A percentile compares a stretch with the other conserved stretches of the same genome.
Conservation (phyloP, 2,113 vertebrate species). For the Archilochus colubris region DNA sequence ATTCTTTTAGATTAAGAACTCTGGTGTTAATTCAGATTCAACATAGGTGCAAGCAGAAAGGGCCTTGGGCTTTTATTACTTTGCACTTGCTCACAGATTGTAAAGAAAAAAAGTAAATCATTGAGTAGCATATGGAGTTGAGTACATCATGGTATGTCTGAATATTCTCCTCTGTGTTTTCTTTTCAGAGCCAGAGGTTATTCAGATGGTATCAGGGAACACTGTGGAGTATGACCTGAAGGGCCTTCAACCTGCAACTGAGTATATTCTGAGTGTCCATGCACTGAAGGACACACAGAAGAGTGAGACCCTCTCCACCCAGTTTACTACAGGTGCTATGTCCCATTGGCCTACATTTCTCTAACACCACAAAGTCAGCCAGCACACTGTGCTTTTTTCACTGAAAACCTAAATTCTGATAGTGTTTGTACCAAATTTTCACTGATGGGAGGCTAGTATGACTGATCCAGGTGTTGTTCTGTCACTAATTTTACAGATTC, state of each 20-base stretch:
- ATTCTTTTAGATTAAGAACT: neutral
- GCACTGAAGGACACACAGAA: constrained; percentile 86
- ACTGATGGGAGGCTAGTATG: fast-evolving
- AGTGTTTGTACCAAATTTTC: neutral
- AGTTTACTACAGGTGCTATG: constrained; percentile 88
- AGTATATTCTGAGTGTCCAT: constrained; percentile 87
- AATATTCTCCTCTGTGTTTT: neutral
- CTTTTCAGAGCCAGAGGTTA: constrained; percentile 83
- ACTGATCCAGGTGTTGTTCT: neutral
- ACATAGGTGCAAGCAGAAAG: too few relatives aligned
- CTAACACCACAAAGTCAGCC: neutral
- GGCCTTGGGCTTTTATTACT: neutral
- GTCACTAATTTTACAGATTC: neutral
- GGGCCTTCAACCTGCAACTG: constrained; percentile 86
- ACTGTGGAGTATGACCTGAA: constrained; percentile 88
- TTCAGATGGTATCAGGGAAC: constrained; percentile 89
- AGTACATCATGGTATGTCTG: neutral
- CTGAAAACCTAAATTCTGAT: neutral
- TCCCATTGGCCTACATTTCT: neutral
- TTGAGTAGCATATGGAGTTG: neutral
- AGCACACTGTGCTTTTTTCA: neutral
- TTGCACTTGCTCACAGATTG: neutral
- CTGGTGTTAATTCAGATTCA: neutral
- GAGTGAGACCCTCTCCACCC: constrained; percentile 84
- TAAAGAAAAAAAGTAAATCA: neutral